These are phyloP conservation scores for Elgaria multicarinata DNA, from an alignment of 2,113 vertebrate species.

Conservation along the genomic window DNA sequence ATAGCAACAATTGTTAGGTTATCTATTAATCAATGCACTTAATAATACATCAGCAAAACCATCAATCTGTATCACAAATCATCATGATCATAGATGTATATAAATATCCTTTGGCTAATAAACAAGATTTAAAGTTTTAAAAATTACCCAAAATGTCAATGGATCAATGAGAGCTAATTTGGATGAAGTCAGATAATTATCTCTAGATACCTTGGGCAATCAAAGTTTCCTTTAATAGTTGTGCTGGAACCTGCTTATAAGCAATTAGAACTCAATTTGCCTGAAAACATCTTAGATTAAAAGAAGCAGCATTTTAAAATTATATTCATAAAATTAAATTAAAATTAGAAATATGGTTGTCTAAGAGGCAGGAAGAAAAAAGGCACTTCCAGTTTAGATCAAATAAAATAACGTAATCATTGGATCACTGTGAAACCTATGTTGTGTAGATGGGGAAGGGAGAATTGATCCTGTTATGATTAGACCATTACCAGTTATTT, in stretches of 20 bases:
- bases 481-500: background rate
- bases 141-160: constrained; percentile 70
- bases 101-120: constrained; percentile 72
- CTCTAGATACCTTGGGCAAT: constrained; percentile 71
- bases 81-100: constrained; percentile 71
- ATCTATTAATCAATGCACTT: constrained; percentile 69
- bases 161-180: constrained; percentile 78
- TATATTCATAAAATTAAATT: constrained; percentile 68
- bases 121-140: constrained; percentile 70
- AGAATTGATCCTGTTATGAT: background rate
- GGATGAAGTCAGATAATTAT: constrained; percentile 72
- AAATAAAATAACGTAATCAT: constrained; percentile 52
- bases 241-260: constrained; percentile 73
- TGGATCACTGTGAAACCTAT: constrained; percentile 25
- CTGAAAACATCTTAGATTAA: constrained; percentile 70
- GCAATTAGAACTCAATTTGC: constrained; percentile 77
- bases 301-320: constrained; percentile 70
- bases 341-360: constrained; percentile 61
- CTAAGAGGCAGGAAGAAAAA: constrained; percentile 51
- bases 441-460: background rate
- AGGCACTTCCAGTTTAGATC: constrained; percentile 45
- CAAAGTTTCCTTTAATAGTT: constrained; percentile 77
- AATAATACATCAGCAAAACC: constrained; percentile 62
- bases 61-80: constrained; percentile 59
- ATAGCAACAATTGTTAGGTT: constrained; percentile 45